Base-by-base conservation (phyloP, 2,797 vertebrate genomes). In the Pseudotriccus pelzelni region DNA sequence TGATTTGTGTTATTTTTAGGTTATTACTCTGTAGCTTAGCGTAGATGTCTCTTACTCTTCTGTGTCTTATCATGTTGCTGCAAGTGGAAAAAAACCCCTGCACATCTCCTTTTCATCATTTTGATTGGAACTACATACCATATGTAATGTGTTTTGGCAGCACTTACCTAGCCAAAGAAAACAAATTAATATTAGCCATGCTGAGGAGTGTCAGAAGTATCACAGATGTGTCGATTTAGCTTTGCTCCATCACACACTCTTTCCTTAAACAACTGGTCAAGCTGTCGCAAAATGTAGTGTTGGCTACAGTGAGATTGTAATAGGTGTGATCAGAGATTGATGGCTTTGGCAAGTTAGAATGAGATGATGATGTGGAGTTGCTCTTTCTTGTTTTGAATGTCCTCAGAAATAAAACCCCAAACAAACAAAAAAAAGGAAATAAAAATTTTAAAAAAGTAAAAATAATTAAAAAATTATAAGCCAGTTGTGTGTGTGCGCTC, bases 141-240 rank as follows among this genome's bases (percentile, higher is more conserved):
- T 94, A 89, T 90, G 84, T 98, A 97, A 98, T 97, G 87, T 77
- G 89, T 96, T 96, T 96, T 98, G 97, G 98, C 97, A 98, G 95
- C 95, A 95, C 94, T 97, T 97, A 97, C 96, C 97, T 98, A 97
- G 97, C 97, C 97, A 97, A 97, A 98, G 97, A 97, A 98, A 97
- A 98, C 97, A 98, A 98, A 98, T 97, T 97, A 98, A 97, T 97
- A 97, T 97, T 96, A 95, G 97, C 96, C 96, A 96, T 94, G 95
- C 96, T 95, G 97, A 97, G 94, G 96, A 96, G 96, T 96, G 97
- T 97, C 97, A 97, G 97, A 98, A 97, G 94, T 96, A 97, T 97
- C 97, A 97, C 97, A 98, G 96, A 97, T 86, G 66, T 96, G 97
- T 97, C 96, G 95, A 96, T 97, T 98, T 97, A 96, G 97, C 94